phyloP scores from a whole-genome alignment of 2,113 vertebrate genomes.

The Anoura caudifer region DNA sequence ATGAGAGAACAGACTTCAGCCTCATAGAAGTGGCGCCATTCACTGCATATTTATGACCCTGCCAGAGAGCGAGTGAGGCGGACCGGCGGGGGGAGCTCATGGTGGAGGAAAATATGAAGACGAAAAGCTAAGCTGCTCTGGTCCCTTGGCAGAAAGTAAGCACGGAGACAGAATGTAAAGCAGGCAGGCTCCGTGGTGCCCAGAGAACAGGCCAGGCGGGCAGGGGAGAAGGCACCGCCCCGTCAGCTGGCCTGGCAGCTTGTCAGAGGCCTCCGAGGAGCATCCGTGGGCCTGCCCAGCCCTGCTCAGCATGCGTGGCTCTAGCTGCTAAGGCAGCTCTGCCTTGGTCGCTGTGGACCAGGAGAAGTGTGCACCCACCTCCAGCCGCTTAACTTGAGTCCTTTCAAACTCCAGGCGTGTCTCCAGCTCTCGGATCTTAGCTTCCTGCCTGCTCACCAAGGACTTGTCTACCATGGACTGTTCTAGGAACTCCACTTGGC shows the following conservation, averaged over 20 bases:
- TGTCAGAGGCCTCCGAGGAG: conserved; percentile 51
- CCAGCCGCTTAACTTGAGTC: conserved; percentile 96
- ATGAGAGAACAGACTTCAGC: conserved; percentile 65
- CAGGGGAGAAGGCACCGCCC: conserved; percentile 14
- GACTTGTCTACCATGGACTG: conserved; percentile 99
- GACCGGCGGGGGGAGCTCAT: neutral
- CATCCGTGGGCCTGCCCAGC: neutral
- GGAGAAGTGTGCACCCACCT: conserved; percentile 82
- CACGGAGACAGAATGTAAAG: conserved; percentile 82
- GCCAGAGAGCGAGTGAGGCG: conserved; percentile 67
- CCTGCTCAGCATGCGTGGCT: neutral
- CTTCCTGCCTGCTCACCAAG: conserved; percentile 94
- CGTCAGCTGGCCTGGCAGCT: conserved; percentile 54
- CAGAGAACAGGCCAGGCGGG: conserved; percentile 48
- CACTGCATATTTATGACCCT: conserved; percentile 85
- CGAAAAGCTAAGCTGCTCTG: conserved; percentile 77
- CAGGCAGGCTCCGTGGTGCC: conserved; percentile 70
- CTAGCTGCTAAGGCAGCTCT: neutral
- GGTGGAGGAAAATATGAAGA: conserved; percentile 75
- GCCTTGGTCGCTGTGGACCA: rapidly evolving
- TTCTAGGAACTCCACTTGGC: conserved; percentile 96
- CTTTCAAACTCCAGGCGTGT: conserved; percentile 96
- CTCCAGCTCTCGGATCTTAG: conserved; percentile 95
- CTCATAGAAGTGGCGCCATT: conserved; percentile 73
- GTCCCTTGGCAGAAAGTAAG: conserved; percentile 76